Evolutionary conservation across 64 coral and sea anemone genomes (phyloP), one percentile per base, ranked within the genome.

Genomic region (Anthopleura sola): DNA sequence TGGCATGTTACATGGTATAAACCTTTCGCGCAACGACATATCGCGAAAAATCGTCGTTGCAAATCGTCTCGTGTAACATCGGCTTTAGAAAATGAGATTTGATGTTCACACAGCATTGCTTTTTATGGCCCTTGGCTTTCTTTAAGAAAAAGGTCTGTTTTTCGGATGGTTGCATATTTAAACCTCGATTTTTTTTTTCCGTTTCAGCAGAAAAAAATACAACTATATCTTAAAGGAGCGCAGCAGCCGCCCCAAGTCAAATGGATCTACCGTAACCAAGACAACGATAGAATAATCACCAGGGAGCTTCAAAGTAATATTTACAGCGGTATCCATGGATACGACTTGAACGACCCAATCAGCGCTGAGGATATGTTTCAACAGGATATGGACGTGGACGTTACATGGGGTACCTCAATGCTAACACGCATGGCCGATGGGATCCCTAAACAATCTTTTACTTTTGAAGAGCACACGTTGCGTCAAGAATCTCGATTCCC

Each of bases 181-280:
- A 17, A 55, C 8, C 53, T 55, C 53, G 40, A 2, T 32, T 69
- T 29, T 11, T 29, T 69, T 8, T 33, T 15, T 69, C 12, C 1
- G 2, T 69, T 33, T 32, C n/a, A n/a, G n/a, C n/a, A 69, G 66
- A 28, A 78, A 24, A 48, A 44, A 78, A 78, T 78, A 3, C 76
- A 78, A 24, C 76, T 78, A 16, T 78, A 78, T 40, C 40, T 78
- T 8, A 38, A 48, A 44, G 76, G 76, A 11, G 24, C 76, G 37
- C 16, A 78, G 20, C 7, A 40, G 40, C 76, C 76, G 5, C 76
- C 76, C 8, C 37, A 78, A 78, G 76, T 78, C 36, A 78, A 78
- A 23, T 78, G 76, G 76, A 78, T 78, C 37, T 78, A 78, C 76
- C 36, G 76, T 44, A 78, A 78, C 76, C 36, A 38, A 23, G 24